A percentile compares a stretch with the other conserved stretches of the same genome.
Evolutionary conservation across 2,113 vertebrate genomes (phyloP).

Genomic region (Glareola pratincola): DNA sequence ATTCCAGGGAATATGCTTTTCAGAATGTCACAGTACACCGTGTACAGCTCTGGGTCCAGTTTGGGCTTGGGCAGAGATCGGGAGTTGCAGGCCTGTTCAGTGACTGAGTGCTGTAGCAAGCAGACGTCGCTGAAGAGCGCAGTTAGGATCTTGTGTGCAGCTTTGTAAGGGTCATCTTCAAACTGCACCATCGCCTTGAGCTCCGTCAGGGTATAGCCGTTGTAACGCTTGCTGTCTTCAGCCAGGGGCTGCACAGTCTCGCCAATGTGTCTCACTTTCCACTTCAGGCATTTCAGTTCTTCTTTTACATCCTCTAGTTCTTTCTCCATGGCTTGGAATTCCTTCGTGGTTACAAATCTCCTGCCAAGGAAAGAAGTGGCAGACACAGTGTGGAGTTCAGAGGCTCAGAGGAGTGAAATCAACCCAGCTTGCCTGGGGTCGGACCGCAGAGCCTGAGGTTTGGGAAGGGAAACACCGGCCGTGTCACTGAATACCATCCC

Average conservation of each 20-base stretch:
- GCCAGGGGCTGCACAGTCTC: slow-evolving; percentile 46
- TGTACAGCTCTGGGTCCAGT: slow-evolving; percentile 60
- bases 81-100: slow-evolving; percentile 33
- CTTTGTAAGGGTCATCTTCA: slow-evolving; percentile 53
- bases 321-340: slow-evolving; percentile 64
- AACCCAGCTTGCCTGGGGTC: not conserved
- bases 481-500: not conserved
- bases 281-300: slow-evolving; percentile 60
- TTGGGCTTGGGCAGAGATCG: slow-evolving; percentile 17
- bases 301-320: slow-evolving; percentile 48
- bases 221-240: slow-evolving; percentile 60
- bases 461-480: not conserved
- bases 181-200: slow-evolving; percentile 64
- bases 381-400: slow-evolving; percentile 1
- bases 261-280: slow-evolving; percentile 57
- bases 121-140: slow-evolving; percentile 46
- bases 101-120: slow-evolving; percentile 13
- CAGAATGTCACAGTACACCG: slow-evolving; percentile 51
- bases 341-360: slow-evolving; percentile 37
- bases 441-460: not conserved
- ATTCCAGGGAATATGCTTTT: slow-evolving; percentile 54
- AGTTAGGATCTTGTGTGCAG: slow-evolving; percentile 53
- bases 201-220: slow-evolving; percentile 50
- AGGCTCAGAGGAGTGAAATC: not conserved
- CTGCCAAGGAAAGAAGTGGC: slow-evolving; percentile 39